Evolutionary conservation across 1,140 invertebrate species (phyloP), one percentile per base, ranked within the genome.

Genomic region (Meteorus sp.): DNA sequence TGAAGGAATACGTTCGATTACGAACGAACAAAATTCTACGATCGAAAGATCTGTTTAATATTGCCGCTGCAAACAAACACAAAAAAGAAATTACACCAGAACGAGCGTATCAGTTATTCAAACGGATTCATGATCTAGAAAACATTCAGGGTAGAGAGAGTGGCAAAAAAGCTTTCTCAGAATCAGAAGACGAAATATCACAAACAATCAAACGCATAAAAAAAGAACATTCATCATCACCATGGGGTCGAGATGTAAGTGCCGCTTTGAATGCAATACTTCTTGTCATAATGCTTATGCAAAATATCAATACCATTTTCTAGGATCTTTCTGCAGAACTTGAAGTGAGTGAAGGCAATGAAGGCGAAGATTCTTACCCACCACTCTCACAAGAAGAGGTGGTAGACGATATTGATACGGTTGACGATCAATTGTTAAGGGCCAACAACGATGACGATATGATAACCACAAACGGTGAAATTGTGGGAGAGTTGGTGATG

Each of bases 41-140:
- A 0, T 78, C 77, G 3, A 80, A 80, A 56, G 78, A 80, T 68
- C 68, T 80, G n/a, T 77, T 79, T 35, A 80, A 80, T 45, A 77
- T 80, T 51, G 76, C 75, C 0, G 78, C 78, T 4, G 75, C 74
- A 19, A 77, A 79, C 61, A 77, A 77, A 62, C 66, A 80, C 62
- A 69, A 80, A 61, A 55, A 75, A 31, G 72, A 83, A 78, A 71
- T 77, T 59, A 76, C 83, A 67, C 53, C 77, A 29, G 71, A 84
- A 76, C 60, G 83, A 71, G 61, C 82, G 48, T 75, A 82, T 75
- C 65, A 85, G 59, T 15, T 85, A 65, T 77, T 81, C 72, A 65
- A 81, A 68, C 63, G 79, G 61, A 67, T 83, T 65, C 62, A 76
- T 66, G 81, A 68, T 47, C 72, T 83, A 69, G 80, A 68, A 70